Base-by-base conservation (phyloP, 2,888 invertebrate species). In the Flexamia atlantica region DNA sequence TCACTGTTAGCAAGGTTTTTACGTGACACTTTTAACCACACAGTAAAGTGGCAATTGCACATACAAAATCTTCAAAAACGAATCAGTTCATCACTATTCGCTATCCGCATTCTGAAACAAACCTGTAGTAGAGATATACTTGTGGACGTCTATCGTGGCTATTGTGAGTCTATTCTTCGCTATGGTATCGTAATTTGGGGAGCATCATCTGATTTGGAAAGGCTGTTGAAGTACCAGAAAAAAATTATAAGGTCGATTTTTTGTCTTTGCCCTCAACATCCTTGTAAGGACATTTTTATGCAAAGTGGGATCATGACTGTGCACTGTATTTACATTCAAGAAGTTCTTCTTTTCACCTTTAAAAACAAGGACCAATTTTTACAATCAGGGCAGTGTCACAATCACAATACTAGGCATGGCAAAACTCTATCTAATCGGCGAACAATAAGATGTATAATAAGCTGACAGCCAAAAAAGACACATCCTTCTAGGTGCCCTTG, bases 191-290 rank as follows among this genome's bases (percentile, higher is more conserved):
- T 25, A 12, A 25, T 60, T 14, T 60, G 60, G 20, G 60, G 60
- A 20, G 14, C 23, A 9, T 60, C 60, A 10, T 60, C 60, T 60
- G 60, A 60, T 7, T 25, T 60, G 14, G 28, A 60, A 60, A 23
- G 14, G 23, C 10, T 60, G 9, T 14, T 28, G 7, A 60, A 60
- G 7, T 36, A 36, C 20, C n/a, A 28, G 23, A 60, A 60, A 60
- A 60, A 60, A 20, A 60, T 23, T 60, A 7, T 60, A n/a, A 23
- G 60, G 25, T 14, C 23, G 12, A 60, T 60, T 60, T 60, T 60
- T 60, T 17, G 60, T 23, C 20, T 60, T 3, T 60, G 60, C 20
- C 28, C 60, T 4, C 28, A 25, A 17, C 60, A 60, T 60, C 28
- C n/a, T 10, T 4, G 60, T 60, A 20, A 68, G 12, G 30, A 68